phyloP scores from a whole-genome alignment of 2,797 vertebrate species.

The Alcedo quadribrachys region DNA sequence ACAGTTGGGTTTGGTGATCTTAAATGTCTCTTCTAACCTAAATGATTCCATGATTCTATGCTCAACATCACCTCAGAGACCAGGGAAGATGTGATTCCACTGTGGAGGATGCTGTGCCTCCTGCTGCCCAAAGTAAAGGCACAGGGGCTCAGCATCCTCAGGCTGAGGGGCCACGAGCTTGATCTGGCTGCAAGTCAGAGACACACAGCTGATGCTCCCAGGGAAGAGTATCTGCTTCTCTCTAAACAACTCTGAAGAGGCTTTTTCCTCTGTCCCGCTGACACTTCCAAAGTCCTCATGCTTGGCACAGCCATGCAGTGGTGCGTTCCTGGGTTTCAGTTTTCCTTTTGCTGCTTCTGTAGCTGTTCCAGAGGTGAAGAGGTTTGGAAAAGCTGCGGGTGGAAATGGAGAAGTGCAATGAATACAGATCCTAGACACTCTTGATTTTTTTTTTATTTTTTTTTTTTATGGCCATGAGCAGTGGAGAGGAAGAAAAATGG shows the following conservation, averaged over 20 bases:
- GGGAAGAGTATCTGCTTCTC: slow-evolving; percentile 38
- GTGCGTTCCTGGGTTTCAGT: slow-evolving; percentile 62
- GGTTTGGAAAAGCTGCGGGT: slow-evolving; percentile 53
- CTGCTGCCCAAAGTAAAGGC: background rate
- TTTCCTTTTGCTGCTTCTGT: slow-evolving; percentile 66
- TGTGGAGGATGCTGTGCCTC: background rate
- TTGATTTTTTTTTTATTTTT: background rate
- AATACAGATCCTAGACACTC: slow-evolving; percentile 21
- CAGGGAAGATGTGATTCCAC: background rate
- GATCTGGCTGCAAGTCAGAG: background rate
- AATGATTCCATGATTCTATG: background rate
- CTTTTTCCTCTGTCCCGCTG: slow-evolving; percentile 49
- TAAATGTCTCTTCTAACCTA: background rate
- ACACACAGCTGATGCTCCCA: background rate
- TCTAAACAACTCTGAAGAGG: slow-evolving; percentile 37
- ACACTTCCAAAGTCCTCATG: background rate
- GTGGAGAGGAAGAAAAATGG: background rate
- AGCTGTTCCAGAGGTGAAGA: slow-evolving; percentile 58
- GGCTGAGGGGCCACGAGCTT: background rate
- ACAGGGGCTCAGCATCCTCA: rapidly evolving
- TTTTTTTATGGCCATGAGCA: slow-evolving; percentile 8
- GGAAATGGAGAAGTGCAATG: slow-evolving; percentile 51
- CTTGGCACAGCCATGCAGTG: background rate
- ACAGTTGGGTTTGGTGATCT: background rate
- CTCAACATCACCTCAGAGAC: background rate